Conservation (phyloP, 2,113 vertebrate species). For the Anarrhichthys ocellatus region DNA sequence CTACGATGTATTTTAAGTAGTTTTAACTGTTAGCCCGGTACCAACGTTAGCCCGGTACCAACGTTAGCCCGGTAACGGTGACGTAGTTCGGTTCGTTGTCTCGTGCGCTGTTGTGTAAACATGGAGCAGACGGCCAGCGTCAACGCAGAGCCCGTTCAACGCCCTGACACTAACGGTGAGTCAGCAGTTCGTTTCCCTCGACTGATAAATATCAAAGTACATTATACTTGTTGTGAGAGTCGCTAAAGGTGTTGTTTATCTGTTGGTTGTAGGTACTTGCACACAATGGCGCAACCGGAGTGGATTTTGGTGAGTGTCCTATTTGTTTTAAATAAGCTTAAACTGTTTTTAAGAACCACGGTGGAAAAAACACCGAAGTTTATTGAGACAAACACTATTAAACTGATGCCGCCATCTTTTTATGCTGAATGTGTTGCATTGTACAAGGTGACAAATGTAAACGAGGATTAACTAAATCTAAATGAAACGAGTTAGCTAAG, state of each 20-base stretch:
- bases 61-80: not conserved
- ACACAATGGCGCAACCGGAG: slow-evolving; percentile 61
- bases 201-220: not conserved
- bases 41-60: not conserved
- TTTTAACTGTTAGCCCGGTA: not conserved
- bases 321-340: not conserved
- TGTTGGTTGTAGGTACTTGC: slow-evolving; percentile 24
- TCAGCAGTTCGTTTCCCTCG: not conserved
- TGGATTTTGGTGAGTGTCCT: slow-evolving; percentile 77
- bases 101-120: not conserved
- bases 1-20: too few relatives aligned
- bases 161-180: slow-evolving; percentile 1
- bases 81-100: not conserved
- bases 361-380: too few relatives aligned
- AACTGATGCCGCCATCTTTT: too few relatives aligned
- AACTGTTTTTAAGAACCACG: too few relatives aligned
- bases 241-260: not conserved
- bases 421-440: too few relatives aligned
- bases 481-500: not conserved
- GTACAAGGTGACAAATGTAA: too few relatives aligned
- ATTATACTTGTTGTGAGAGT: too few relatives aligned
- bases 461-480: not conserved
- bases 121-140: slow-evolving; percentile 64
- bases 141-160: slow-evolving; percentile 33
- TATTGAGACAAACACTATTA: too few relatives aligned